Base-by-base conservation (phyloP, 1,140 invertebrate genomes). In the Apis laboriosa region DNA sequence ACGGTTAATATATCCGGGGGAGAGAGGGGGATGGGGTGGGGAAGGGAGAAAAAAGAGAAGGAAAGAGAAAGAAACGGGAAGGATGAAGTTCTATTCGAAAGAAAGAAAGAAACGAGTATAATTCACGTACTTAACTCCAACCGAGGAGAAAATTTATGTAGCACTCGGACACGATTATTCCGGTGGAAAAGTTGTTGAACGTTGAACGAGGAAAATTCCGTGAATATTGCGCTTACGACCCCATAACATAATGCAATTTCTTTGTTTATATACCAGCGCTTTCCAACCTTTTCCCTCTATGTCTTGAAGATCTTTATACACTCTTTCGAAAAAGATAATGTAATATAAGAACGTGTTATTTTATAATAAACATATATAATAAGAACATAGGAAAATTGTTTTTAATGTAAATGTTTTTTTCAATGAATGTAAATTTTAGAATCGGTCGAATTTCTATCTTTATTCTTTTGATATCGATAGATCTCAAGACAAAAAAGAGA, bases 131-230 rank as follows among this genome's bases (percentile, higher is more conserved):
- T 71, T 64, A 28, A 43, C 49, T 61, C 66, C 8, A 34, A 19
- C 9, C 1, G 17, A 24, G 58, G 17, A 19, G 66, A 13, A 71
- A 55, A 77, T 78, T 83, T 75, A 81, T 67, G 79, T 66, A 75
- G 72, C 75, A 75, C 55, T 11, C 1, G n/a, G 71, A 76, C 58
- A 56, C 67, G 55, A 60, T 76, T 75, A 80, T 80, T 34, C 61
- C 19, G 58, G 12, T 28, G 53, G 51, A 64, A 73, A 73, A 73
- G 60, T 80, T 61, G 49, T 34, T 63, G 55, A 79, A 71, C 9
- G 67, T 9, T 4, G 60, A 68, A 68, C 17, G 61, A 75, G 56
- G 34, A 19, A 74, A 56, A 73, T 8, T 17, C 43, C 53, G 61
- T 28, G 53, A n/a, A 24, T 43, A 34, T 19, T 67, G 28, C 63